A percentile compares a stretch with the other conserved stretches of the same genome.
These are phyloP conservation scores for Silurus meridionalis DNA, from an alignment of 2,113 vertebrate species.

Conservation along the genomic window DNA sequence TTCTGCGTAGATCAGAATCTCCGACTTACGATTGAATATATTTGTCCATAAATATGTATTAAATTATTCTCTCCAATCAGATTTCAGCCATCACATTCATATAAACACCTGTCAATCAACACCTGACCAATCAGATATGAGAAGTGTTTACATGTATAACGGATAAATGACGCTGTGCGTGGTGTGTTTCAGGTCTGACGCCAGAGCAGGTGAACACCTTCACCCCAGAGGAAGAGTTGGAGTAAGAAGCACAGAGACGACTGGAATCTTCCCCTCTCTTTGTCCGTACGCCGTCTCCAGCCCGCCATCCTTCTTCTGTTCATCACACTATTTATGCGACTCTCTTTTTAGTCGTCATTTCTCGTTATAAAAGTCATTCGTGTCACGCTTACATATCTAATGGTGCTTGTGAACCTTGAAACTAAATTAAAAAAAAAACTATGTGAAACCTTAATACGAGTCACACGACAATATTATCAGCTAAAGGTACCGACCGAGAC, in stretches of 20 bases:
- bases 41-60: too few species aligned
- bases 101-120: background rate
- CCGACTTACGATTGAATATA: too few species aligned
- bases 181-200: slow-evolving; percentile 65
- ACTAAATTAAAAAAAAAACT: slow-evolving; percentile 27
- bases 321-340: slow-evolving; percentile 67
- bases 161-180: background rate
- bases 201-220: slow-evolving; percentile 74
- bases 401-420: slow-evolving; percentile 48
- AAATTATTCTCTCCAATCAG: too few species aligned
- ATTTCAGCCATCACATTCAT: too few species aligned
- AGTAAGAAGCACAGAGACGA: slow-evolving; percentile 52
- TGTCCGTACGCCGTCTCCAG: slow-evolving; percentile 16
- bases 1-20: too few species aligned
- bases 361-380: slow-evolving; percentile 29
- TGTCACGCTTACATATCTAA: slow-evolving; percentile 57
- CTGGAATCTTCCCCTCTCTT: background rate
- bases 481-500: slow-evolving; percentile 25
- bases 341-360: slow-evolving; percentile 60
- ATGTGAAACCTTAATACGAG: slow-evolving; percentile 16
- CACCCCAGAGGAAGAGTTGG: slow-evolving; percentile 67
- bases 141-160: background rate
- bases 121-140: background rate
- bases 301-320: slow-evolving; percentile 63
- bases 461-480: slow-evolving; percentile 28